Evolutionary conservation across 2,113 vertebrate species (phyloP), one percentile per base, ranked within the genome.

Genomic region (Acrocephalus arundinaceus): DNA sequence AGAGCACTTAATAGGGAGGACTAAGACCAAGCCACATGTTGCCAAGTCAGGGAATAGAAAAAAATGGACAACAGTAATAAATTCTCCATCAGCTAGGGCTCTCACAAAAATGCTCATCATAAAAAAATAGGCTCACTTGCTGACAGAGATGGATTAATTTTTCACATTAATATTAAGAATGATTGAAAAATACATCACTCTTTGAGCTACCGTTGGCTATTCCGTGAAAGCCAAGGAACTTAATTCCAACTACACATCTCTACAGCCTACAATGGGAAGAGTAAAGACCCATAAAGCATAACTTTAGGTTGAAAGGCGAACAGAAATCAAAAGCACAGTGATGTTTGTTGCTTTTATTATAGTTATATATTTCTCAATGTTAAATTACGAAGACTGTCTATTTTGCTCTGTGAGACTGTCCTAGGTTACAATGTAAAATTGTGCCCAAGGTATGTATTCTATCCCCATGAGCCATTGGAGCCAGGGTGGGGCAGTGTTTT

Each of bases 11-110:
- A 20, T 0, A 1, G 45, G 22, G 27, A 79, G 27, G 12, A 22
- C 25, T 49, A 31, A 35, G 31, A 75, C 14, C 0, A 0, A 49
- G 15, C 37, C 8, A 39, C 8, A 30, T 0, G 0, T 17, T 54
- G 10, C n/a, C n/a, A 65, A 16, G 35, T 25, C 11, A 43, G 4
- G 30, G 45, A 87, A 67, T 10, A 22, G 24, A 23, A 81, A 72
- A 6, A 82, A 71, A 71, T 1, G 1, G 25, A 63, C 19, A 81
- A 25, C 0, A 1, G 8, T 37, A 59, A 78, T 7, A 9, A 78
- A 75, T 43, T 54, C 67, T 59, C 35, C 17, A 5, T 61, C 54
- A 79, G 19, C 13, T n/a, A 39, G 23, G 8, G 8, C 10, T 63
- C 30, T 78, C 45, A 39, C 10, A 68, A 43, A 75, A 43, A 22